phyloP scores from a whole-genome alignment of 2,888 invertebrate genomes.

The Napeogenes sylphis region DNA sequence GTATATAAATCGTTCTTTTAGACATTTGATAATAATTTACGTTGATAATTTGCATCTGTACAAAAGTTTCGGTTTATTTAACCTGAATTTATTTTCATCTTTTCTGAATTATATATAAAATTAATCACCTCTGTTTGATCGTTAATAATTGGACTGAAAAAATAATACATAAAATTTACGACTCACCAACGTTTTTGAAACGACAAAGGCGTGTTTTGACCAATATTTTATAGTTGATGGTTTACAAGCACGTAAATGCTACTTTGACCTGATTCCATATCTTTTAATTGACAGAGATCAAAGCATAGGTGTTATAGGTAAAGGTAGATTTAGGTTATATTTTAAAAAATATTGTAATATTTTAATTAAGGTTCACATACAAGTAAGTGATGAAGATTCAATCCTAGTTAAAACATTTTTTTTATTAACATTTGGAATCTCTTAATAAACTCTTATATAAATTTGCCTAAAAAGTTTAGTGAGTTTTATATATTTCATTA shows the following conservation, averaged over 20 bases:
- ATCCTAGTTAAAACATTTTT: too few species aligned
- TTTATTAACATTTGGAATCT: too few species aligned
- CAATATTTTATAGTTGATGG: conserved; percentile 58
- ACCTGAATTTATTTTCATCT: conserved; percentile 36
- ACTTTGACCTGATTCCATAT: conserved; percentile 52
- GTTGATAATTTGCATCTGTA: conserved; percentile 57
- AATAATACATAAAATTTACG: conserved; percentile 15
- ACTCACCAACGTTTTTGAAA: conserved; percentile 31
- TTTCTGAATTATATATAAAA: not conserved
- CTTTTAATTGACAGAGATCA: not conserved
- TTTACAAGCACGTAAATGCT: conserved; percentile 46
- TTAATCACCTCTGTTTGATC: not conserved
- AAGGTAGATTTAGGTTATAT: too few species aligned
- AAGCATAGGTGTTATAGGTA: too few species aligned
- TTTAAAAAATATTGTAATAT: too few species aligned
- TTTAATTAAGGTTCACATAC: too few species aligned
- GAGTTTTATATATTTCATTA: too few species aligned
- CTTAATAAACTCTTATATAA: too few species aligned
- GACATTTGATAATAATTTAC: conserved; percentile 66
- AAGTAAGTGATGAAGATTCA: too few species aligned
- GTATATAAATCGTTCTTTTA: conserved; percentile 69
- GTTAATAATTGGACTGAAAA: conserved; percentile 10
- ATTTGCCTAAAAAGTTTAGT: too few species aligned
- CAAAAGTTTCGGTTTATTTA: conserved; percentile 44
- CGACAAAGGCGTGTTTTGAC: conserved; percentile 39